Conservation (phyloP, 2,797 vertebrate species). For the Numenius phaeopus region DNA sequence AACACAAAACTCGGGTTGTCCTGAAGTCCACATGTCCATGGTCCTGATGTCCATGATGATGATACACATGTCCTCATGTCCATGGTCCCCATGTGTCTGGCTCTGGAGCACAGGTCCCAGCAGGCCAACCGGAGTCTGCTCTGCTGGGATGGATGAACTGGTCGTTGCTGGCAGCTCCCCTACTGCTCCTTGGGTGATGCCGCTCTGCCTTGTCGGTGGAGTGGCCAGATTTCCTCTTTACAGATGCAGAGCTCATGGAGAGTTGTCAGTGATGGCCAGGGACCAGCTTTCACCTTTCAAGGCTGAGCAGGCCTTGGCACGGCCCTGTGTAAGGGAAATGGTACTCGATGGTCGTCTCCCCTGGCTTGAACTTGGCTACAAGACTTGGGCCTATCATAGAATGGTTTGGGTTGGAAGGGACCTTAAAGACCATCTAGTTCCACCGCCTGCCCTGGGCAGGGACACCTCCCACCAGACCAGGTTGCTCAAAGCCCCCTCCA, state of each 20-base stretch:
- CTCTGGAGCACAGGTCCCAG: background rate
- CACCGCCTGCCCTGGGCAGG: background rate
- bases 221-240: background rate
- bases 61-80: too few species aligned
- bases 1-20: background rate
- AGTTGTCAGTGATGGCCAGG: background rate
- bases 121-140: background rate
- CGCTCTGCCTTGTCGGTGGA: background rate
- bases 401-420: background rate
- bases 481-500: background rate
- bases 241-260: background rate
- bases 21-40: background rate
- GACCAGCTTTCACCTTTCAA: background rate
- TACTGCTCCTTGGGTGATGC: fast-evolving
- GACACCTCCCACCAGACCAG: background rate
- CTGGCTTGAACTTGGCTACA: background rate
- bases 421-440: background rate
- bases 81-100: background rate
- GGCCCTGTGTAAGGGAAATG: too few species aligned
- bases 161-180: background rate
- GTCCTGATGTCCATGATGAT: background rate
- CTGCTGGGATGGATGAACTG: background rate
- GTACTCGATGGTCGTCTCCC: too few species aligned
- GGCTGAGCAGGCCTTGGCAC: background rate
- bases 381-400: background rate